Evolutionary conservation across 2,797 vertebrate species (phyloP), one percentile per base, ranked within the genome.

Genomic region (Erpetoichthys calabaricus): DNA sequence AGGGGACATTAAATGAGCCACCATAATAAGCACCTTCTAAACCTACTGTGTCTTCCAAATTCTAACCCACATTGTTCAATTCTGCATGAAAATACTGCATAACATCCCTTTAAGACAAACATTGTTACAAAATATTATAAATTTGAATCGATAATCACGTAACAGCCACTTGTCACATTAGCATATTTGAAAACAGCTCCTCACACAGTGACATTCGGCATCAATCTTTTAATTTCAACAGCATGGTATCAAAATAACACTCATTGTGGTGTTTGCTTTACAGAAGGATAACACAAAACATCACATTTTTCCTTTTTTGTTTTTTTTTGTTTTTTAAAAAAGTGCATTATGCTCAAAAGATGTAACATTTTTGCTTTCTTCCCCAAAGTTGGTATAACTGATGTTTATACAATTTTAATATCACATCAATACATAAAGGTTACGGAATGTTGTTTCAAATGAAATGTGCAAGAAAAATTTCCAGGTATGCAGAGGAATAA

Each of bases 371-470:
- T 5, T 3, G 7, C n/a, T 49, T 49, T 49, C 7, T 49, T 49
- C 3, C n/a, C n/a, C 7, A 7, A 49, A 49, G 47, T n/a, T 5
- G 47, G 47, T 49, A 49, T 4, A 49, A 49, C 47, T 49, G 25
- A 25, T 49, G 47, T 49, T 49, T 49, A 49, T 49, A n/a, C 47
- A 49, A 49, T 7, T 49, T 25, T 7, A n/a, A 7, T 49, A 49
- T 49, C n/a, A 7, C 47, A 49, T 5, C 47, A 49, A 4, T 49
- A 49, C n/a, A 3, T 49, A 5, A 49, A 49, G 47, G 47, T 49
- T n/a, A 49, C n/a, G 47, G 47, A 49, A 49, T 49, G 47, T 49
- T 49, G 7, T 49, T 49, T 49, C 47, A 49, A 49, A 49, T 49
- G 47, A 49, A 49, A 49, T n/a, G 7, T 49, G 47, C 47, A 49